A percentile compares a stretch with the other conserved stretches of the same genome.
Evolutionary conservation across 1,140 invertebrate genomes (phyloP).

Genomic region (Goniozus legneri): DNA sequence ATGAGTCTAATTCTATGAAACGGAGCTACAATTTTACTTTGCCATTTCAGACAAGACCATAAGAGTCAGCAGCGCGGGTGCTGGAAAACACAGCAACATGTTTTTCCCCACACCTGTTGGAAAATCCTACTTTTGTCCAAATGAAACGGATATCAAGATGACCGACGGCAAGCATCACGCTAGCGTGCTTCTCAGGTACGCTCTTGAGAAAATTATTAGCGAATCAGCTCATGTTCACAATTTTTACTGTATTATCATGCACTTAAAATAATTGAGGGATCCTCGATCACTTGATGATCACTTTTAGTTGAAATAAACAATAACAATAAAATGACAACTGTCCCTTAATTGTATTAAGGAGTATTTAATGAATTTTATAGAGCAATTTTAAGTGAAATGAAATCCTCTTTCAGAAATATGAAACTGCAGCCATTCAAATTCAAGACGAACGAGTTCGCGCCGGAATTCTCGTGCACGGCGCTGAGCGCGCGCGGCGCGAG

Average conservation of each 20-base stretch:
- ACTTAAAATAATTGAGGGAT: no score
- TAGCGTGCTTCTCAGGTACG: slow-evolving; percentile 42
- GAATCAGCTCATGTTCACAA: background rate
- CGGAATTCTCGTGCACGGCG: slow-evolving; percentile 56
- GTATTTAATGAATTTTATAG: background rate
- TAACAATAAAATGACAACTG: no score
- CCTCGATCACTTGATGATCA: no score
- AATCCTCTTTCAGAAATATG: slow-evolving; percentile 45
- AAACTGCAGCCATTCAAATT: slow-evolving; percentile 66
- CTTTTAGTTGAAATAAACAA: no score
- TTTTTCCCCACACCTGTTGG: slow-evolving; percentile 82
- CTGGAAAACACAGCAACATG: slow-evolving; percentile 57
- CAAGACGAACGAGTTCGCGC: slow-evolving; percentile 61
- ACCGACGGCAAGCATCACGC: slow-evolving; percentile 43
- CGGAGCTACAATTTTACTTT: no score
- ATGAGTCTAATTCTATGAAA: slow-evolving; percentile 2
- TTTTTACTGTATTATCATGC: no score
- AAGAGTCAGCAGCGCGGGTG: slow-evolving; percentile 61
- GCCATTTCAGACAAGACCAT: slow-evolving; percentile 48
- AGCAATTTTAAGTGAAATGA: background rate
- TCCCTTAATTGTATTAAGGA: no score
- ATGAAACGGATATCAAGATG: slow-evolving; percentile 57
- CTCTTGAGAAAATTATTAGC: background rate
- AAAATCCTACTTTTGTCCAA: slow-evolving; percentile 73
- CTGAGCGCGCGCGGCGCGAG: slow-evolving; percentile 49